Evolutionary conservation across 2,888 invertebrate genomes (phyloP).

Genomic region (Branchipolynoe longqiensis): DNA sequence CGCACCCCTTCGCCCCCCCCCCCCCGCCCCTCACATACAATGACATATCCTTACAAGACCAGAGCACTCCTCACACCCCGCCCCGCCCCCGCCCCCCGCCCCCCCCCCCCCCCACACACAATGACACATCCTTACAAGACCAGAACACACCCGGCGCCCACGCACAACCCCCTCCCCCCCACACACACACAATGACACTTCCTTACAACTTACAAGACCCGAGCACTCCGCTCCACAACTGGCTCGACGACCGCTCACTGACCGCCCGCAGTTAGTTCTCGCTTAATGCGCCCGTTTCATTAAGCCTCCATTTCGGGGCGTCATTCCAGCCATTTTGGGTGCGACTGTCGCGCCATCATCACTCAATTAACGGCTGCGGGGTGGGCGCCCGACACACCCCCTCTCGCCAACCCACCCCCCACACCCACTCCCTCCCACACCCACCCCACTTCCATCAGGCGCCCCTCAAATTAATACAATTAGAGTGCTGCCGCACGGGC

Average conservation of each 20-base stretch:
- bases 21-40: too few species aligned
- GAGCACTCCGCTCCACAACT: too few species aligned
- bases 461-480: conserved; percentile 40
- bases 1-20: too few species aligned
- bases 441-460: not conserved
- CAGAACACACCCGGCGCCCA: too few species aligned
- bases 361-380: conserved; percentile 7
- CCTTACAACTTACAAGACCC: too few species aligned
- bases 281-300: conserved; percentile 41
- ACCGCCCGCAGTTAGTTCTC: not conserved
- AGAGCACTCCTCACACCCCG: not conserved
- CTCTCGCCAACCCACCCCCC: too few species aligned
- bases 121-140: too few species aligned
- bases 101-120: not conserved
- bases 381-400: not conserved
- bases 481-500: conserved; percentile 2
- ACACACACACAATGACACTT: not conserved
- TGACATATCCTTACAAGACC: too few species aligned
- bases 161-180: too few species aligned
- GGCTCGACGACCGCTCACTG: not conserved
- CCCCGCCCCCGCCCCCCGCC: not conserved
- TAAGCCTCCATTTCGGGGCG: conserved; percentile 32
- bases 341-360: conserved; percentile 34
- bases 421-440: too few species aligned
- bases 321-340: conserved; percentile 18